These are phyloP conservation scores for Drosophila barbarae DNA, from an alignment of 2,888 invertebrate species.

Conservation along the genomic window DNA sequence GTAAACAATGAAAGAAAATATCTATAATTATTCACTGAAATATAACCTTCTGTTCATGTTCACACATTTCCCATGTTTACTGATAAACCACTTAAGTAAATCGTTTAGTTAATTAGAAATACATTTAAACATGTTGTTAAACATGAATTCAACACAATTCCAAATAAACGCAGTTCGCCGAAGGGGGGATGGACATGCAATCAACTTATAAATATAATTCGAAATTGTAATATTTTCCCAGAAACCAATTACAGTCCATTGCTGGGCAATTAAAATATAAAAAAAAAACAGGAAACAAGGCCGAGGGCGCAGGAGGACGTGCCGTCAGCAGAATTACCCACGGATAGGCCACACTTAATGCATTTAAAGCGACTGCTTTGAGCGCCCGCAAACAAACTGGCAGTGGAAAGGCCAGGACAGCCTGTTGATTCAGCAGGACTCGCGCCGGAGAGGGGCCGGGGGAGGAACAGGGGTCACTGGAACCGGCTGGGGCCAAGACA, in stretches of 20 bases:
- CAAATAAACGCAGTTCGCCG: background rate
- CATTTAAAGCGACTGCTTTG: constrained; percentile 65
- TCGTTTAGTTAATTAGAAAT: constrained; percentile 2
- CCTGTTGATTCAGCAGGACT: constrained; percentile 73
- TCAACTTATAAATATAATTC: constrained; percentile 14
- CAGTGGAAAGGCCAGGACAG: constrained; percentile 49
- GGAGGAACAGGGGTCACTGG: constrained; percentile 30
- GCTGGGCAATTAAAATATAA: constrained; percentile 26
- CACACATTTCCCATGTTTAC: background rate
- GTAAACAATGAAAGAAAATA: background rate
- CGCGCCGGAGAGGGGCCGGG: constrained; percentile 33
- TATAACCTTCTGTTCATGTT: background rate
- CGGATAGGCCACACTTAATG: constrained; percentile 56
- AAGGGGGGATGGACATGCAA: background rate
- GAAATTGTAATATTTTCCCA: constrained; percentile 15
- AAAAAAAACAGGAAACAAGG: constrained; percentile 12
- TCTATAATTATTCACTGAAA: no score
- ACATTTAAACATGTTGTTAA: background rate
- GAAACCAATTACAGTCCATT: constrained; percentile 22
- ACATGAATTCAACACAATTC: background rate
- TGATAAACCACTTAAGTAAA: constrained; percentile 2
- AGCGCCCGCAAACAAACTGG: constrained; percentile 19
- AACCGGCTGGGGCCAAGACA: constrained; percentile 16
- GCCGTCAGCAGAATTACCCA: constrained; percentile 13
- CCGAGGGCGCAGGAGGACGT: constrained; percentile 8